Evolutionary conservation across 2,888 invertebrate genomes (phyloP), one percentile per base, ranked within the genome.

Genomic region (Dynastes tityus): DNA sequence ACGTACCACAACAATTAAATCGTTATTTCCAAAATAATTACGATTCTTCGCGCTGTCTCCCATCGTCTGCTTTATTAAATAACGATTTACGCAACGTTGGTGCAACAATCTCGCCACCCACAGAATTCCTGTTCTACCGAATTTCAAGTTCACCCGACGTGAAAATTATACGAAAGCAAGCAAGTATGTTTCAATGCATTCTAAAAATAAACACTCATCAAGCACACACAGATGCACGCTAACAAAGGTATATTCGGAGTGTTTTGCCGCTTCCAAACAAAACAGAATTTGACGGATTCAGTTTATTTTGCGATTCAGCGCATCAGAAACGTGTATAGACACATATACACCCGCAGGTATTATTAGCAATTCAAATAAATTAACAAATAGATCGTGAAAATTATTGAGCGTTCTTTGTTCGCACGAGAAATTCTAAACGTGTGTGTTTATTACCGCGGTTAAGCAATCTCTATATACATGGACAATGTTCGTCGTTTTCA

Each of bases 131-230:
- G 51, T 58, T 55, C 9, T 32, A 73, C 32, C 37, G 58, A 73
- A 73, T 58, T 71, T 73, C 73, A 73, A 73, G 73, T 73, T 73
- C 73, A 73, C 73, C 40, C 55, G 73, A 73, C 73, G 73, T 73
- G 73, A 73, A 73, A 73, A 73, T 73, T 73, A 73, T 58, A 73
- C 73, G 73, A 73, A 73, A 73, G 58, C 73, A 73, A 73, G 58
- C 73, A 55, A 58, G 58, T 73, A 61, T 61, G 73, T 58, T 58
- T 55, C 40, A 40, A 29, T 58, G 55, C 51, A 22, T 73, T 73
- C 73, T 73, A 73, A 73, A 73, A 73, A 73, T 73, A 73, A 70
- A 55, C 58, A 37, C 16, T 58, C 37, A 40, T 58, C 55, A 73
- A 61, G 58, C 16, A 61, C 37, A 40, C 45, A 58, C 55, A 55